Percentiles rank a stretch among this genome's conserved stretches.
Conservation (phyloP, 2,797 vertebrate genomes). For the Tapirus indicus region DNA sequence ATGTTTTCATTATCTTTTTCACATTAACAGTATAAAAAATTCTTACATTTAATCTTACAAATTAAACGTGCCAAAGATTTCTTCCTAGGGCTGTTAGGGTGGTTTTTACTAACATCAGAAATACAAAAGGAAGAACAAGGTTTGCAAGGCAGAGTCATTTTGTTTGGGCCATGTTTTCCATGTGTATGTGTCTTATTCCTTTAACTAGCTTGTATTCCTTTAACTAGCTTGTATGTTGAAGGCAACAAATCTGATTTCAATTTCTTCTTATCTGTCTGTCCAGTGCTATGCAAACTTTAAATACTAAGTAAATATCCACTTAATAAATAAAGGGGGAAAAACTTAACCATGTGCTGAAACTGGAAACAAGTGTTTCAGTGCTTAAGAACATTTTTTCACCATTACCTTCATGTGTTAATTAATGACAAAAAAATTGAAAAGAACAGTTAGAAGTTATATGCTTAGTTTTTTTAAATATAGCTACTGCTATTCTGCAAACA, state of each 20-base stretch:
- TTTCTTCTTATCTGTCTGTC: background rate
- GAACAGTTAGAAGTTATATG: background rate
- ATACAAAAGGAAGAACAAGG: background rate
- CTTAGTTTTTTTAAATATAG: background rate
- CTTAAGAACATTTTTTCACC: background rate
- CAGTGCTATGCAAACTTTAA: background rate
- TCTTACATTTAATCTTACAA: background rate
- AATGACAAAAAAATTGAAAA: background rate
- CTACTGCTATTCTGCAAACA: background rate
- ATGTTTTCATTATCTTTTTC: background rate
- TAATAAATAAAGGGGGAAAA: background rate
- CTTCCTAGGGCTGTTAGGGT: background rate
- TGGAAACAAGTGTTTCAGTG: background rate
- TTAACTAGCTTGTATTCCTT: background rate
- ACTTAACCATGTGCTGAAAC: background rate
- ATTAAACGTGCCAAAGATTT: background rate
- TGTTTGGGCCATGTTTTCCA: background rate
- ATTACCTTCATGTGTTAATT: background rate
- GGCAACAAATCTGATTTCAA: background rate
- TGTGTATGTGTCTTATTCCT: background rate
- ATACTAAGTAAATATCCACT: background rate
- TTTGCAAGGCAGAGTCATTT: background rate
- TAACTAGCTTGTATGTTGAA: background rate
- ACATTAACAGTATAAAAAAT: background rate
- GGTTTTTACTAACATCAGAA: background rate